A percentile compares a stretch with the other conserved stretches of the same genome.
Evolutionary conservation across 2,888 invertebrate genomes (phyloP).

Genomic region (Molorchus minor): DNA sequence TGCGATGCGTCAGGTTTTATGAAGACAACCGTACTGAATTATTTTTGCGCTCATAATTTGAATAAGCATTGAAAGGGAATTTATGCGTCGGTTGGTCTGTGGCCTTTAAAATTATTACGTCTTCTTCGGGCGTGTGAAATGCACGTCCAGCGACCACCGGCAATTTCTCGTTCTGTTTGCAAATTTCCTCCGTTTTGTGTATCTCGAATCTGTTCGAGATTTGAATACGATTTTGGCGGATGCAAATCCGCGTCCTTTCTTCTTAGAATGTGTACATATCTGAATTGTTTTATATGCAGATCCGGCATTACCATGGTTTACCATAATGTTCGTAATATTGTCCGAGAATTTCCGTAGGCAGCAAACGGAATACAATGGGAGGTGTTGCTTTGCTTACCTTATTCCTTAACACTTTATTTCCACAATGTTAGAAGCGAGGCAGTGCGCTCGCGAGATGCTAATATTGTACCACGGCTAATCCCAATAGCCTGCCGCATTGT

Average conservation of each 20-base stretch:
- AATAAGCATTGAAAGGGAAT: slow-evolving; percentile 36
- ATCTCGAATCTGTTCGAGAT: slow-evolving; percentile 53
- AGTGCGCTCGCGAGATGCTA: slow-evolving; percentile 30
- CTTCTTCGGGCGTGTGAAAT: slow-evolving; percentile 46
- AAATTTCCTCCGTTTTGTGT: slow-evolving; percentile 50
- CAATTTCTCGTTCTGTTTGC: slow-evolving; percentile 49
- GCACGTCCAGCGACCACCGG: slow-evolving; percentile 32
- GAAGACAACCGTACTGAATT: slow-evolving; percentile 27
- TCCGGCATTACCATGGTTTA: slow-evolving; percentile 51
- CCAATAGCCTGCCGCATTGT: slow-evolving; percentile 25
- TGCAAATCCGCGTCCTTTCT: slow-evolving; percentile 51
- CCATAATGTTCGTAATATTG: slow-evolving; percentile 57
- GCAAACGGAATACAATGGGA: slow-evolving; percentile 54
- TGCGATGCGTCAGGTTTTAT: slow-evolving; percentile 25
- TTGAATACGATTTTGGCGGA: slow-evolving; percentile 61
- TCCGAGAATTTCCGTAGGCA: slow-evolving; percentile 46
- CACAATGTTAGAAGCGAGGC: slow-evolving; percentile 32
- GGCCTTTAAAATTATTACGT: slow-evolving; percentile 46
- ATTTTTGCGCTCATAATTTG: slow-evolving; percentile 36
- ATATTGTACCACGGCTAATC: slow-evolving; percentile 26
- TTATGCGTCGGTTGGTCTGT: slow-evolving; percentile 39
- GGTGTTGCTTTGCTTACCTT: slow-evolving; percentile 50
- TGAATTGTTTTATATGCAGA: slow-evolving; percentile 56
- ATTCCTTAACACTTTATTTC: slow-evolving; percentile 45
- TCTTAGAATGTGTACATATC: slow-evolving; percentile 48